Conservation (phyloP, 2,888 invertebrate genomes). For the Ochropleura leucogaster region DNA sequence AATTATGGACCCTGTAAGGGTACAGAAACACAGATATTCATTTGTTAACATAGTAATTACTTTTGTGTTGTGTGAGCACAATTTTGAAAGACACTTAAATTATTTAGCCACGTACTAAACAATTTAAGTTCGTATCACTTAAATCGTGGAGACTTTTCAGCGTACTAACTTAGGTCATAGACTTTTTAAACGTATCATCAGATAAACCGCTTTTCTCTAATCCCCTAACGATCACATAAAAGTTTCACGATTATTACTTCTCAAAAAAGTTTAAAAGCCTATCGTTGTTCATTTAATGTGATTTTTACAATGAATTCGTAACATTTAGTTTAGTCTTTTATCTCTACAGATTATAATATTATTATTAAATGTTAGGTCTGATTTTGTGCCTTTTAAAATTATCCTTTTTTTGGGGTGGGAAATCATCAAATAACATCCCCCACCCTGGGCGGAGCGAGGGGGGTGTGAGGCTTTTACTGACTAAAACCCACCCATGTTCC, state of each 20-base stretch:
- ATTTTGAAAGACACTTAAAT: too few species aligned
- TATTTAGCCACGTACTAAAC: background rate
- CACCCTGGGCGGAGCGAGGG: too few species aligned
- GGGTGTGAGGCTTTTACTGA: too few species aligned
- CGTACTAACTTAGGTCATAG: background rate
- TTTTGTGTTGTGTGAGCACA: too few species aligned
- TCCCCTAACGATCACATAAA: constrained; percentile 26
- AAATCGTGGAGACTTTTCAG: background rate
- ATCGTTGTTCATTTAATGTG: background rate
- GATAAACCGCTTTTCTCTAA: constrained; percentile 20
- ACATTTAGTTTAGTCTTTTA: background rate
- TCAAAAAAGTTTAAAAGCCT: constrained; percentile 6
- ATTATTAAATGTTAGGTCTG: background rate
- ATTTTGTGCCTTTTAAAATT: background rate
- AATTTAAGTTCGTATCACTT: background rate
- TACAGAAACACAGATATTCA: too few species aligned
- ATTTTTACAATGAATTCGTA: constrained; percentile 6
- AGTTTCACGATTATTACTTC: constrained; percentile 4
- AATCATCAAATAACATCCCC: too few species aligned
- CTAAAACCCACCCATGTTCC: too few species aligned
- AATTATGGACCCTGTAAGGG: too few species aligned
- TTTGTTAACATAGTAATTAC: too few species aligned
- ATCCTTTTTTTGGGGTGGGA: too few species aligned
- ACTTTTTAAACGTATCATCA: constrained; percentile 3
- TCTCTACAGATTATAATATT: background rate